Evolutionary conservation across 1,140 invertebrate species (phyloP), one percentile per base, ranked within the genome.

Genomic region (Drosophila cardini): DNA sequence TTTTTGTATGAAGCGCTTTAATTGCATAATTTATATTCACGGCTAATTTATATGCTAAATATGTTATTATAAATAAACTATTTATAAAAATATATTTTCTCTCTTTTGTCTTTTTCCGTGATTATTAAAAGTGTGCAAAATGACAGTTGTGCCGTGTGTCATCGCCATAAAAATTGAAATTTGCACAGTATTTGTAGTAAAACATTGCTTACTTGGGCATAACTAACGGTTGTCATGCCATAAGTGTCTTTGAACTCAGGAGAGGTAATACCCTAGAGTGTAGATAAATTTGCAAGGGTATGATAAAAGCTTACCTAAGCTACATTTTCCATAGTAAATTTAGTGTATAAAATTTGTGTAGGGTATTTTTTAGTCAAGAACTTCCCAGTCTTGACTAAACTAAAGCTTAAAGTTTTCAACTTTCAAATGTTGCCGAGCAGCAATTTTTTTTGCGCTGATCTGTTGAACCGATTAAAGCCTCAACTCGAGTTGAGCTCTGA

Each of bases 1-100:
- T 53, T 26, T 43, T 62, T 70, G 18, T 67, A 13, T 40, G 26
- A 52, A 10, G 34, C 62, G 43, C 60, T 73, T 80, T 78, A 80
- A 85, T 85, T 74, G 69, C 57, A 78, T 81, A 85, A 86, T 85
- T 85, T 74, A 78, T 78, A 78, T 85, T 73, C 81, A n/a, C 65
- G 77, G 71, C 74, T 79, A 76, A 84, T 84, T 83, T 77, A 78
- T 84, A 85, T 85, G 77, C 69, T 77, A 80, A 85, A 74, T 85
- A 80, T 80, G 67, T 50, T 42, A 13, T 63, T 55, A 61, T 32
- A 58, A 10, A 38, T 26, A 58, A 26, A 42, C 58, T 69, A 63
- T 76, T 21, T 68, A 40, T 56, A 40, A 38, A 48, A 57, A 65
- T 38, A 36, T 63, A 64, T 40, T 15, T 34, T 40, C 16, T 43